Conservation (phyloP, 2,797 vertebrate genomes). For the Sebastes trivittatus region DNA sequence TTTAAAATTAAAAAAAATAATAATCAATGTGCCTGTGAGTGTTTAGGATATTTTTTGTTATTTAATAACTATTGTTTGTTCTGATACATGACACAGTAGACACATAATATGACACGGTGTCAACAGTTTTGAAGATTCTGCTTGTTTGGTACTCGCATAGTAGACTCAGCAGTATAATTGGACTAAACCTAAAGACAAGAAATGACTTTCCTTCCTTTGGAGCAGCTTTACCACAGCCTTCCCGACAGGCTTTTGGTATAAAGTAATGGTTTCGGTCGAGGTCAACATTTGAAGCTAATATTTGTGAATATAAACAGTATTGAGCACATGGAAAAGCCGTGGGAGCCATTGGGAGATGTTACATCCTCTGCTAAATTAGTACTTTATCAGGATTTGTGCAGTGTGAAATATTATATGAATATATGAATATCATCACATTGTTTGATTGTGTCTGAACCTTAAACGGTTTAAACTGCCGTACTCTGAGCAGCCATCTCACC, state of each 20-base stretch:
- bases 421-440: not conserved
- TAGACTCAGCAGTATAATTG: not conserved
- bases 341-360: not conserved
- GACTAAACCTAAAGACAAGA: not conserved
- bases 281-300: not conserved
- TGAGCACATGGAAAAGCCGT: not conserved
- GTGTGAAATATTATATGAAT: not conserved
- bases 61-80: not conserved
- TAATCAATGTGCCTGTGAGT: too few species aligned
- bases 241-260: not conserved
- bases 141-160: not conserved
- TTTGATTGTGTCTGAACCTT: not conserved
- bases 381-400: not conserved
- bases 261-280: not conserved
- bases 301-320: not conserved
- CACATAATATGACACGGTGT: not conserved
- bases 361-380: not conserved
- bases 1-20: too few species aligned
- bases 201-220: not conserved
- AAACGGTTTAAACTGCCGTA: not conserved
- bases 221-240: not conserved
- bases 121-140: not conserved
- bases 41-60: too few species aligned
- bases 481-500: constrained; percentile 62
- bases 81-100: not conserved